Evolutionary conservation across 2,113 vertebrate genomes (phyloP).

Genomic region (Ochotona princeps): DNA sequence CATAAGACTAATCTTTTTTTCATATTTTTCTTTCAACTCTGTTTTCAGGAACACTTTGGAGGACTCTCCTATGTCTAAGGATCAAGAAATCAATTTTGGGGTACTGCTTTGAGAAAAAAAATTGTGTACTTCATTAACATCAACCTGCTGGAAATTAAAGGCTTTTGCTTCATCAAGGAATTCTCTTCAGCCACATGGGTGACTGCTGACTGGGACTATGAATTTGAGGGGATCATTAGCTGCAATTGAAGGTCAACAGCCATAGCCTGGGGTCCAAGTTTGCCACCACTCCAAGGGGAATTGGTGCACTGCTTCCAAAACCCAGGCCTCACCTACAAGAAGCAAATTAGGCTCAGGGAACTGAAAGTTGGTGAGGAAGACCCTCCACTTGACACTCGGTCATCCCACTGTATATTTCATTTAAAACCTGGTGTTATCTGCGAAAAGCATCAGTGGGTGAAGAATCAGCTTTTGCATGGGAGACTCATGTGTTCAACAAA

Average conservation of each 20-base stretch:
- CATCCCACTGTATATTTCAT: not conserved
- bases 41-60: too few species aligned
- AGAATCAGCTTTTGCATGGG: not conserved
- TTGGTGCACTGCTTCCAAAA: slow-evolving; percentile 57
- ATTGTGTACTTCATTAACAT: slow-evolving; percentile 66
- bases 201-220: slow-evolving; percentile 70
- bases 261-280: slow-evolving; percentile 58
- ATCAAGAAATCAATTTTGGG: slow-evolving; percentile 55
- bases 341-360: not conserved
- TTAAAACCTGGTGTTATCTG: not conserved
- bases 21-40: too few species aligned
- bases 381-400: not conserved
- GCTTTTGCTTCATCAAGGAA: slow-evolving; percentile 70
- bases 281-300: slow-evolving; percentile 37
- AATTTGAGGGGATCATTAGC: slow-evolving; percentile 68
- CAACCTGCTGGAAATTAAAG: slow-evolving; percentile 71
- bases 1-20: too few species aligned
- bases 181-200: slow-evolving; percentile 72
- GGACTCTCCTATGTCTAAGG: not conserved
- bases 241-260: slow-evolving; percentile 71
- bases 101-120: slow-evolving; percentile 2
- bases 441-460: not conserved
- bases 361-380: not conserved
- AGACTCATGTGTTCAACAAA: not conserved
- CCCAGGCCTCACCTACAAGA: slow-evolving; percentile 61